Evolutionary conservation across 2,113 vertebrate species (phyloP).

Genomic region (Thunnus thynnus): DNA sequence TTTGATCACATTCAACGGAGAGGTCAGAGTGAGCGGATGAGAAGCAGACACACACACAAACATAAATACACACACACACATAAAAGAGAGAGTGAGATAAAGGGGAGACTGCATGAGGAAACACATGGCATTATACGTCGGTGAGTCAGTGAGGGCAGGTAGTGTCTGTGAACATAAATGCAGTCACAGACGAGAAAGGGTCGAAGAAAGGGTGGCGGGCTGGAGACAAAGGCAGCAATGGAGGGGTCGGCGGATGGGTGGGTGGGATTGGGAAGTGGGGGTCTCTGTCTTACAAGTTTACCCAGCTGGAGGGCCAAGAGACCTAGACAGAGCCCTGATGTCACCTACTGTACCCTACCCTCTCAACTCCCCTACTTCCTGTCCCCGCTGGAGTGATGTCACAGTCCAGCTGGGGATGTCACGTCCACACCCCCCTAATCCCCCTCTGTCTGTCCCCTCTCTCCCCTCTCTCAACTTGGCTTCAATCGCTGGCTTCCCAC

Average conservation of each 20-base stretch:
- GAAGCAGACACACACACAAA: constrained; percentile 73
- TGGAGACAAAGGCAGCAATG: constrained; percentile 46
- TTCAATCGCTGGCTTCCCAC: constrained; percentile 75
- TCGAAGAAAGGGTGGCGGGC: constrained; percentile 45
- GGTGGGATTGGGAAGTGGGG: constrained; percentile 11
- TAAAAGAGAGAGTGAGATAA: constrained; percentile 69
- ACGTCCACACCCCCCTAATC: constrained; percentile 72
- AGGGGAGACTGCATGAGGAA: constrained; percentile 74
- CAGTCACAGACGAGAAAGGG: constrained; percentile 22
- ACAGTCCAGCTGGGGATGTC: constrained; percentile 86
- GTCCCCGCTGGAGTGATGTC: constrained; percentile 81
- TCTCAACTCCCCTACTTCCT: constrained; percentile 82
- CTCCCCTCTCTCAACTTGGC: constrained; percentile 62
- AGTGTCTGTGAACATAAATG: constrained; percentile 48
- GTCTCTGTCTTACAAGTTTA: constrained; percentile 74
- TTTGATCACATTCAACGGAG: constrained; percentile 67
- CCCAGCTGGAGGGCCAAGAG: constrained; percentile 81
- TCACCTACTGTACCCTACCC: constrained; percentile 78
- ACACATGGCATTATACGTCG: constrained; percentile 75
- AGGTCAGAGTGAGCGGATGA: constrained; percentile 75
- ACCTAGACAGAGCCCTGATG: constrained; percentile 81
- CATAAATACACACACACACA: constrained; percentile 67
- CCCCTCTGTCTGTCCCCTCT: constrained; percentile 42
- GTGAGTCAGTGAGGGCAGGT: constrained; percentile 64
- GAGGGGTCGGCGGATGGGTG: constrained; percentile 36